phyloP scores from a whole-genome alignment of 2,797 vertebrate species.

The Geotrypetes seraphini region DNA sequence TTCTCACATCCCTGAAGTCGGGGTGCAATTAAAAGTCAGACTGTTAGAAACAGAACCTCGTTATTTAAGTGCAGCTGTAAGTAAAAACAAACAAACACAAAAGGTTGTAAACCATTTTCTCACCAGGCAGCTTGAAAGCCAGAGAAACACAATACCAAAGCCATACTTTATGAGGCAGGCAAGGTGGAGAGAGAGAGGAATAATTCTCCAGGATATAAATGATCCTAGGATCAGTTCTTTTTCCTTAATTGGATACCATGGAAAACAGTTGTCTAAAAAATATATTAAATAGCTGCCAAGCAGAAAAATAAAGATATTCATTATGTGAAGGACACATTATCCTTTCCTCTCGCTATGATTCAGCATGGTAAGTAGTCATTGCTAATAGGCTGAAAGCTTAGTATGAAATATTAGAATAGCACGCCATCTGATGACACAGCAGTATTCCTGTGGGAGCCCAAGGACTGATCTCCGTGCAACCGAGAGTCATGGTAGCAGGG shows the following conservation, averaged over 20 bases:
- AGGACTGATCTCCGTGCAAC: constrained; percentile 72
- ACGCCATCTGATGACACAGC: constrained; percentile 82
- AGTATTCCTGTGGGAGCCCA: constrained; percentile 78
- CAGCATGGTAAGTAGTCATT: constrained; percentile 88
- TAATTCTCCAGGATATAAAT: constrained; percentile 23
- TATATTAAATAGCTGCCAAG: constrained; percentile 33
- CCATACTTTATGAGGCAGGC: neutral
- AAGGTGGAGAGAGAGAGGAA: constrained; percentile 8
- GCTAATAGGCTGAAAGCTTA: constrained; percentile 89
- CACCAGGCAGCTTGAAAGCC: too few species aligned
- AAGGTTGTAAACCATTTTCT: too few species aligned
- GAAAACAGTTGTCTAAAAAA: constrained; percentile 27
- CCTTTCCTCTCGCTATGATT: constrained; percentile 71
- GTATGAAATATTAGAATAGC: constrained; percentile 90
- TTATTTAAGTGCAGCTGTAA: too few species aligned
- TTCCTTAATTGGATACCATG: constrained; percentile 42
- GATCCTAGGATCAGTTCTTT: constrained; percentile 18
- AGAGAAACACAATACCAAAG: neutral
- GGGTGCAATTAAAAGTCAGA: too few species aligned
- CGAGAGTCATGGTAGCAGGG: constrained; percentile 37
- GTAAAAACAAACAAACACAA: too few species aligned
- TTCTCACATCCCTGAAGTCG: too few species aligned
- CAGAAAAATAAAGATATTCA: constrained; percentile 60
- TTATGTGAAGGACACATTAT: constrained; percentile 87
- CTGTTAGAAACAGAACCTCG: too few species aligned